These are phyloP conservation scores for Cyclura pinguis DNA, from an alignment of 2,797 vertebrate genomes.

Conservation along the genomic window DNA sequence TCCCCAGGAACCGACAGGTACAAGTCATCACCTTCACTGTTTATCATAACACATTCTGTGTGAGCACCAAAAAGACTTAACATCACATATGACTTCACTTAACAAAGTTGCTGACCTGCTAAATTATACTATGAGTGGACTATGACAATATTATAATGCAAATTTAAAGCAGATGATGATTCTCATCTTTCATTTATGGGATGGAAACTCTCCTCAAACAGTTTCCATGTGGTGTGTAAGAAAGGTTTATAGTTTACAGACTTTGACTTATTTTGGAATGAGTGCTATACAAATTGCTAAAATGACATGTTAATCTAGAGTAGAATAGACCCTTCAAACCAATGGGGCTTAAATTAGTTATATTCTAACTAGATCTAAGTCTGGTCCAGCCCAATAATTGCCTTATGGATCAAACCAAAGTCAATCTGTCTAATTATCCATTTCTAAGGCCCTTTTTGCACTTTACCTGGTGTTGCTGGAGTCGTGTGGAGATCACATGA, in stretches of 20 bases:
- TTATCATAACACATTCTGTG: constrained; percentile 6
- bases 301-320: constrained; percentile 21
- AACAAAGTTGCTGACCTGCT: constrained; percentile 32
- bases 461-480: too few relatives aligned
- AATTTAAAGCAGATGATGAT: constrained; percentile 34
- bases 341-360: too few relatives aligned
- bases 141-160: neutral
- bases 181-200: constrained; percentile 36
- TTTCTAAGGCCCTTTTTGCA: too few relatives aligned
- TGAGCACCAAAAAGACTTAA: neutral
- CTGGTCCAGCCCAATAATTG: too few relatives aligned
- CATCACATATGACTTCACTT: constrained; percentile 12
- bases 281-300: constrained; percentile 22
- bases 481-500: too few relatives aligned
- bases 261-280: constrained; percentile 5
- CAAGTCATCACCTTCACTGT: neutral
- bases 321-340: too few relatives aligned
- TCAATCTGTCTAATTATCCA: too few relatives aligned
- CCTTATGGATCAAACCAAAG: too few relatives aligned
- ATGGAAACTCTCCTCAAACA: constrained; percentile 28
- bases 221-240: constrained; percentile 16
- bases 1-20: constrained; percentile 39
- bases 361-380: too few relatives aligned
- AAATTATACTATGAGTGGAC: constrained; percentile 13
- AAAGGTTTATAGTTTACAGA: constrained; percentile 4